Conservation (phyloP, 2,797 vertebrate species). For the Anisognathus igniventris region DNA sequence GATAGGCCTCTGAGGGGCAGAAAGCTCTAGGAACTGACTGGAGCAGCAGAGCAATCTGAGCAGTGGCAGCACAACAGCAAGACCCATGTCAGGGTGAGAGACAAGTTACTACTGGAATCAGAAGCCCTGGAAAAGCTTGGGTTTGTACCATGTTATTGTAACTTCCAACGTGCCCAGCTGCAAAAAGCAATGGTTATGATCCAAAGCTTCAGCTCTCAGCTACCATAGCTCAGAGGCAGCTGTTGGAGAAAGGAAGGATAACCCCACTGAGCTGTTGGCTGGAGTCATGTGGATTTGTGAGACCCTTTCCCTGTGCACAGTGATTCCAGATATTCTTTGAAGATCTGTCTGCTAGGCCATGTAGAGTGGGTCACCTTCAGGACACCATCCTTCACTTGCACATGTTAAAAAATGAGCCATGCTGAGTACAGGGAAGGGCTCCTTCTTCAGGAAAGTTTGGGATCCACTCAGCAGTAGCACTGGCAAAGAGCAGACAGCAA, state of each 20-base stretch:
- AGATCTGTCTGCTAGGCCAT: not conserved
- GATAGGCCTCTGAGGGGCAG: not conserved
- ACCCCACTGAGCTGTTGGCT: not conserved
- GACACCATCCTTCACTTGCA: not conserved
- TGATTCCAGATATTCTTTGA: not conserved
- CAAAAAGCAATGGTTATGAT: not conserved
- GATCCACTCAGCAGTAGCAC: not conserved
- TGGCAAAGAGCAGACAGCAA: not conserved
- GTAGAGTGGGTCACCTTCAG: not conserved
- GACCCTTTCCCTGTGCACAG: not conserved
- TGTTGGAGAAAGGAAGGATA: not conserved
- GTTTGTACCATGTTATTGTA: not conserved
- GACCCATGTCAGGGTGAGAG: not conserved
- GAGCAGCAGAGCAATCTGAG: not conserved
- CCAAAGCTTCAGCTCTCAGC: not conserved
- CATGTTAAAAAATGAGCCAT: not conserved
- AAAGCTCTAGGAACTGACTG: not conserved
- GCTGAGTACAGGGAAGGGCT: not conserved
- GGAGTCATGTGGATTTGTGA: not conserved
- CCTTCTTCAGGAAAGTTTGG: not conserved
- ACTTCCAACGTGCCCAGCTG: fast-evolving
- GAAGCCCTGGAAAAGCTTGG: not conserved
- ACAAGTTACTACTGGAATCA: not conserved
- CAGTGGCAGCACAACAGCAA: not conserved
- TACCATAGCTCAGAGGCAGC: not conserved